Evolutionary conservation across 1,140 invertebrate genomes (phyloP), one percentile per base, ranked within the genome.

Genomic region (Drosophila sturtevanti): DNA sequence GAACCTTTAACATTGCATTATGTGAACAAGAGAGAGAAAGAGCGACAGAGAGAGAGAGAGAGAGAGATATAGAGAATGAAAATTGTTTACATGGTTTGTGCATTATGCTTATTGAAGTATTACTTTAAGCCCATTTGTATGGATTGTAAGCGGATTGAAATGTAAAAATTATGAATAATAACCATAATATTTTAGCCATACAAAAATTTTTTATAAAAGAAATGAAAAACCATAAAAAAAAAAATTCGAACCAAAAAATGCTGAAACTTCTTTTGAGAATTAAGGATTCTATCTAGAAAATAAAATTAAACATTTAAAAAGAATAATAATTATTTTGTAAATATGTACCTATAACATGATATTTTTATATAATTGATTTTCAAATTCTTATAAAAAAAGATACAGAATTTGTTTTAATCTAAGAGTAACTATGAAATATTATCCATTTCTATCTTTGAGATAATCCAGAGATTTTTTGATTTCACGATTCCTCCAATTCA

Each of bases 51-150:
- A 18, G 14, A 44, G 5, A 18, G 16, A 0, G 41, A 44, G 14
- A 48, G 16, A 21, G 41, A 14, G 41, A 48, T 3, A 31, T n/a
- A 56, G n/a, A 16, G 54, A 48, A 11, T 9, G 9, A 56, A 34
- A 56, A 34, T 56, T 56, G 24, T 56, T 48, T 34, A 44, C 44
- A 55, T 68, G 64, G 14, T 6, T 56, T 56, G 10, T 38, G 52
- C 51, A 69, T 51, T 72, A 69, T 38, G 11, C 35, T 22, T 27
- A 63, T 63, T 62, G 37, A 68, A 52, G 27, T 65, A 56, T 34
- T 27, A 34, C 63, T 68, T 66, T 37, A 70, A 67, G 55, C 41
- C 54, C 18, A 21, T 37, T 68, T n/a, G 34, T 60, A 68, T 60
- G 22, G 21, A 44, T 58, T 48, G 63, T 60, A 68, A 71, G 31